phyloP scores from a whole-genome alignment of 2,113 vertebrate species.

The Pseudois nayaur region DNA sequence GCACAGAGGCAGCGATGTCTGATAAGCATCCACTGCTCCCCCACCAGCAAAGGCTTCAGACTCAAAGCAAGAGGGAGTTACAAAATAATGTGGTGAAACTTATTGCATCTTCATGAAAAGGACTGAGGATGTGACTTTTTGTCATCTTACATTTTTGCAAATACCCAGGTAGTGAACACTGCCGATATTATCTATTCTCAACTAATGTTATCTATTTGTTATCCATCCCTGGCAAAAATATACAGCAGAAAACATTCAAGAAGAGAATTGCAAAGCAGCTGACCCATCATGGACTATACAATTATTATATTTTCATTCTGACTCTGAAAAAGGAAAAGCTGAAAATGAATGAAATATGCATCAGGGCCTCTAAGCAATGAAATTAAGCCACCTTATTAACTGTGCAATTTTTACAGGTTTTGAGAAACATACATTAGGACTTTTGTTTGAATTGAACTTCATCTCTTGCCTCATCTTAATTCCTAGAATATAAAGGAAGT shows the following conservation, averaged over 20 bases:
- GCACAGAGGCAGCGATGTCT: neutral
- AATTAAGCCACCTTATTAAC: slow-evolving; percentile 72
- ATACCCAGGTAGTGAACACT: neutral
- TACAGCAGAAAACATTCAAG: slow-evolving; percentile 9
- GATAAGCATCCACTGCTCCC: neutral
- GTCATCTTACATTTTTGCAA: neutral
- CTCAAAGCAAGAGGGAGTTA: slow-evolving; percentile 3
- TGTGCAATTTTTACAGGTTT: slow-evolving; percentile 56
- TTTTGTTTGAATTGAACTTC: slow-evolving; percentile 58
- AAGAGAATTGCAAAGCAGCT: slow-evolving; percentile 61
- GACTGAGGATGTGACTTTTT: neutral
- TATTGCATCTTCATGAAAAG: neutral
- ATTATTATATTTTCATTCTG: slow-evolving; percentile 70
- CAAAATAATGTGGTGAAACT: neutral
- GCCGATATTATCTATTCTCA: neutral
- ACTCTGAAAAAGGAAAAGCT: slow-evolving; percentile 60
- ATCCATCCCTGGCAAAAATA: neutral
- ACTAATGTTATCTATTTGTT: slow-evolving; percentile 12
- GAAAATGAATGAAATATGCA: slow-evolving; percentile 71
- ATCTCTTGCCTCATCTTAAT: slow-evolving; percentile 33
- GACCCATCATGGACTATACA: slow-evolving; percentile 55
- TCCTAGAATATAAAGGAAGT: slow-evolving; percentile 39
- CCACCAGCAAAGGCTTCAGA: neutral
- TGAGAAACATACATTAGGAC: slow-evolving; percentile 40
- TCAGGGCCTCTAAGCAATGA: slow-evolving; percentile 29